A percentile compares a stretch with the other conserved stretches of the same genome.
These are phyloP conservation scores for Magallana gigas DNA, from an alignment of 1,140 invertebrate species.

Conservation along the genomic window DNA sequence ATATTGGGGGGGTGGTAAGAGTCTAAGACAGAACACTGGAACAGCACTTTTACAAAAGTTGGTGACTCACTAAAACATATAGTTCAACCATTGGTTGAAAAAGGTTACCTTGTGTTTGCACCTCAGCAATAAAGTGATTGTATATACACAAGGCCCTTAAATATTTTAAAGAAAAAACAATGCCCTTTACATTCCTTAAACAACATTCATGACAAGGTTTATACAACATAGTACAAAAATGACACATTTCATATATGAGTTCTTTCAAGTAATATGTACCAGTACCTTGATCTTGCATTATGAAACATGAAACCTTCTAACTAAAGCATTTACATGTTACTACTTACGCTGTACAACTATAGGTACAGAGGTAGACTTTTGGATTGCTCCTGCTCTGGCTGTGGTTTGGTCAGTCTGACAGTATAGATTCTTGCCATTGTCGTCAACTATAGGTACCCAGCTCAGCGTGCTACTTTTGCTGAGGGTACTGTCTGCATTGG, in stretches of 20 bases:
- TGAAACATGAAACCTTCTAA: no score
- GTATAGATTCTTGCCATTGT: constrained; percentile 8
- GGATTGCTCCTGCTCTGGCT: neutral
- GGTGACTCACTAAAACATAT: neutral
- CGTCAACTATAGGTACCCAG: neutral
- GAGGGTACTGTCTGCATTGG: neutral
- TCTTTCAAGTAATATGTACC: no score
- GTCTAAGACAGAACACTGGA: neutral
- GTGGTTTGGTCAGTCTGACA: neutral
- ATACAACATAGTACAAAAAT: no score
- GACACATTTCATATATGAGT: no score
- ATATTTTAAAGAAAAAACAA: no score
- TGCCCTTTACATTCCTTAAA: no score
- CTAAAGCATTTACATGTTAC: no score
- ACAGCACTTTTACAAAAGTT: neutral
- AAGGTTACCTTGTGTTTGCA: constrained; percentile 10
- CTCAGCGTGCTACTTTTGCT: neutral
- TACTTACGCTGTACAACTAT: constrained; percentile 15
- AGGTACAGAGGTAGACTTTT: neutral
- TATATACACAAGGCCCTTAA: no score
- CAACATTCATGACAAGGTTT: no score
- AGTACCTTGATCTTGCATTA: no score
- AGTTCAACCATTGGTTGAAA: neutral
- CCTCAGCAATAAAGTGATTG: neutral
- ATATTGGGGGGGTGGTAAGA: neutral